Base-by-base conservation (phyloP, 2,797 vertebrate species). In the Liasis olivaceus region DNA sequence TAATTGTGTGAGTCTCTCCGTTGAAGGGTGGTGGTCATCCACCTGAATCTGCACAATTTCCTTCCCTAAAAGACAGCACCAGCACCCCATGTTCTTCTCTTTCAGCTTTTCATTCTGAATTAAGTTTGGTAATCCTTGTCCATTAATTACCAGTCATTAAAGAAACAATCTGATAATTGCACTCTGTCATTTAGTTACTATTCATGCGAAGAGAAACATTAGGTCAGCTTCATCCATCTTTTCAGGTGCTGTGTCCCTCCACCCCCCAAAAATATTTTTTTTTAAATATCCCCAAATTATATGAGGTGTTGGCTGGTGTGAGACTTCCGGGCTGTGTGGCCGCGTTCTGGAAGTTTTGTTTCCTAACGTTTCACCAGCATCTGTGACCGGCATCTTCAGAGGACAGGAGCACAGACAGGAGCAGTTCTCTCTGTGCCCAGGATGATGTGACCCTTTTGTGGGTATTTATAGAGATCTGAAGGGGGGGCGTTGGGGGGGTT, bases 51-150 rank as follows among this genome's bases (percentile, higher is more conserved):
- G 89, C 91, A 1, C 54, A 64, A 22, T n/a, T 84, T 15, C 86
- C 24, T 63, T 77, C 93, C 72, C 64, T 28, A 2, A 28, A 64
- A 66, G 6, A 17, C 87, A 51, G 24, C 89, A 47, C 17, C 59
- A 91, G 28, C 77, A 66, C 54, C 89, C 13, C 60, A 47, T 66
- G 58, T 92, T 95, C 66, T 58, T 96, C 15, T 77, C 94, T 95
- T 91, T 85, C 22, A 91, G 51, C 0, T 0, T 91, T 54, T 85
- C 86, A 15, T 87, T 69, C 84, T 60, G 36, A 22, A 28, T 14
- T 60, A 14, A 36, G 85, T 26, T 89, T 54, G 15, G 1, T 3
- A 91, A 86, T 91, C 93, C 20, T 7, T 91, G 26, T 88, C 17
- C 26, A 15, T 88, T 59, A 95, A 91, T 0, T 5, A 84, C 91